These are phyloP conservation scores for Felis chaus DNA, from an alignment of 2,113 vertebrate genomes.

Conservation along the genomic window DNA sequence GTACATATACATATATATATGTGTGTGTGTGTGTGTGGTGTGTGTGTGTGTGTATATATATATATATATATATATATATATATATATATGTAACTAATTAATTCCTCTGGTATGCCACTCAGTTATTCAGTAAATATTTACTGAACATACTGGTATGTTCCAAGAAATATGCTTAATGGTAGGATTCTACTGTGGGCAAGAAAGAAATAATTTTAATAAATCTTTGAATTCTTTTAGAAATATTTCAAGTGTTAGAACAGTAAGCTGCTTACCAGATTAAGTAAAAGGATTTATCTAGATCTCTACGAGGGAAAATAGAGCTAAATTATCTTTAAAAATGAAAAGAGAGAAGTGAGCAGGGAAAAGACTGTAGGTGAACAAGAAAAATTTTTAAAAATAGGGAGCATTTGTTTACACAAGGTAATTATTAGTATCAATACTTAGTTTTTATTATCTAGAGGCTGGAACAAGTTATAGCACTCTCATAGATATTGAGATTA, in stretches of 20 bases:
- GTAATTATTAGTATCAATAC: background rate
- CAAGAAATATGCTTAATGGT: background rate
- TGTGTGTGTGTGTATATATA: accelerated
- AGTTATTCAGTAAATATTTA: background rate
- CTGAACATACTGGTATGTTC: background rate
- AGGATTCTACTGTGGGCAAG: background rate
- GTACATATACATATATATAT: too few relatives aligned
- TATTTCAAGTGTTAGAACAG: background rate
- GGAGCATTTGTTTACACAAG: background rate
- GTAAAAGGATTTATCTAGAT: background rate
- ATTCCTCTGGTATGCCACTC: background rate
- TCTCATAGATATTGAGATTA: background rate
- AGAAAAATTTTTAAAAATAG: background rate
- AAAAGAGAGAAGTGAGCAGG: background rate
- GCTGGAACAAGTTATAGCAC: background rate
- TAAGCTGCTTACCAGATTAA: background rate
- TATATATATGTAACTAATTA: background rate
- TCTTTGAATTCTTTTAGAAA: background rate
- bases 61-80: too few relatives aligned
- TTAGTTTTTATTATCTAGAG: background rate
- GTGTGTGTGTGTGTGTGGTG: too few relatives aligned
- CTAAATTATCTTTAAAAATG: background rate
- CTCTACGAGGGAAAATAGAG: background rate
- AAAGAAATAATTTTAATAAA: background rate
- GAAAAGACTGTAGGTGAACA: background rate